Evolutionary conservation across 2,888 invertebrate species (phyloP).

Genomic region (Drosophila testacea): DNA sequence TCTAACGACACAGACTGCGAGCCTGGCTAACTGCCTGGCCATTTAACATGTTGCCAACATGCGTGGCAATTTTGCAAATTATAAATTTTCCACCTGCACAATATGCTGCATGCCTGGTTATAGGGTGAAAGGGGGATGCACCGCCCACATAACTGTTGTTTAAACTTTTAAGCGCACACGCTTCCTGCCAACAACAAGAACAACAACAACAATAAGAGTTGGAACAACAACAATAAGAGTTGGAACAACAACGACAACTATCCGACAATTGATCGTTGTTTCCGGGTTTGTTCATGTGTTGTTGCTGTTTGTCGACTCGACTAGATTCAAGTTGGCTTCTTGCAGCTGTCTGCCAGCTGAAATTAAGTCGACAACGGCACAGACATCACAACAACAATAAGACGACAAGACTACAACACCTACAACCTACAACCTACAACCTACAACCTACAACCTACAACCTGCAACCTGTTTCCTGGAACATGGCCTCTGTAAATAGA

Average conservation of each 20-base stretch:
- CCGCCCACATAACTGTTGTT: constrained; percentile 58
- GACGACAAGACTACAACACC: constrained; percentile 7
- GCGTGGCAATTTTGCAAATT: constrained; percentile 82
- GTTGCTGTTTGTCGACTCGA: constrained; percentile 30
- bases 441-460: background rate
- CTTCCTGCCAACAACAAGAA: constrained; percentile 48
- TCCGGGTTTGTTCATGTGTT: constrained; percentile 50
- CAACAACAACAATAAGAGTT: constrained; percentile 15
- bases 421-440: no score
- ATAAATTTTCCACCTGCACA: constrained; percentile 84
- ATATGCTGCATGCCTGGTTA: constrained; percentile 59
- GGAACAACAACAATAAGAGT: constrained; percentile 16
- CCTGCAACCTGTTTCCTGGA: constrained; percentile 16
- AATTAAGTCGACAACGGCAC: constrained; percentile 74
- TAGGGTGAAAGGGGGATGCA: background rate
- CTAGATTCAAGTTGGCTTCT: constrained; percentile 49
- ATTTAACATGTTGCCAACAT: constrained; percentile 77
- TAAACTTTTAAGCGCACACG: constrained; percentile 75
- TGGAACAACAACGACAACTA: constrained; percentile 49
- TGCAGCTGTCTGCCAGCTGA: constrained; percentile 40
- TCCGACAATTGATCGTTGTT: constrained; percentile 79
- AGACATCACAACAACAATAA: constrained; percentile 13
- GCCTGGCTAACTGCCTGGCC: constrained; percentile 62
- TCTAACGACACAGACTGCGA: constrained; percentile 46
- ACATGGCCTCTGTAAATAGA: constrained; percentile 37